Evolutionary conservation across 1,140 invertebrate genomes (phyloP).

Genomic region (Drosophila lacertosa): DNA sequence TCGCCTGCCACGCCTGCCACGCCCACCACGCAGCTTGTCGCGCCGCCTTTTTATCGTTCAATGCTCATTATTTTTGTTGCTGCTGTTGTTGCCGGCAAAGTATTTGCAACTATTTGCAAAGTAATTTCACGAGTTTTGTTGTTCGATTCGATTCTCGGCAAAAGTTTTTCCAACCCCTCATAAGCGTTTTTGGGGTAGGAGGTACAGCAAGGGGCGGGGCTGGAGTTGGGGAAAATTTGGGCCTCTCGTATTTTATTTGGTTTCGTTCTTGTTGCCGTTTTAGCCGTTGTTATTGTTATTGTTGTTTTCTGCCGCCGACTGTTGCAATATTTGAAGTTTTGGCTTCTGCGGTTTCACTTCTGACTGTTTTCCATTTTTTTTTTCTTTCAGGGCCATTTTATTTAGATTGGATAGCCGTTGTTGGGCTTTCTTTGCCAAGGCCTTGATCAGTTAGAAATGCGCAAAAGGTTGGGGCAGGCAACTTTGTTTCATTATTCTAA

Average conservation of each 20-base stretch:
- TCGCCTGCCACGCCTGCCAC: too few species aligned
- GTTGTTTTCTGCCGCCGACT: slow-evolving; percentile 57
- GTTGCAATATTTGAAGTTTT: slow-evolving; percentile 67
- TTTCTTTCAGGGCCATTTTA: slow-evolving; percentile 13
- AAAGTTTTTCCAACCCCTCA: slow-evolving; percentile 39
- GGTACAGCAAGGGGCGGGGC: slow-evolving; percentile 17
- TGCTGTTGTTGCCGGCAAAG: slow-evolving; percentile 22
- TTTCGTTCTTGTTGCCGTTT: slow-evolving; percentile 26
- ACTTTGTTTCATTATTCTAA: slow-evolving; percentile 4
- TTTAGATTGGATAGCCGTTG: slow-evolving; percentile 18
- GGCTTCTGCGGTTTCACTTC: slow-evolving; percentile 56
- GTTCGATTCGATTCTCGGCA: slow-evolving; percentile 63
- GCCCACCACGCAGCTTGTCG: slow-evolving; percentile 27
- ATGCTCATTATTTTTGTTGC: slow-evolving; percentile 63
- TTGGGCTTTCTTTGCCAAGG: slow-evolving; percentile 11
- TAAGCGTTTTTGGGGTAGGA: slow-evolving; percentile 11
- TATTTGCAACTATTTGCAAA: slow-evolving; percentile 65
- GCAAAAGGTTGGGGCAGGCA: not conserved
- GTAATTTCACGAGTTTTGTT: slow-evolving; percentile 71
- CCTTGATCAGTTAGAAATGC: not conserved
- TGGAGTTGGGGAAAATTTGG: slow-evolving; percentile 10
- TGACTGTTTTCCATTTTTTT: slow-evolving; percentile 28
- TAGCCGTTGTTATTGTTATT: slow-evolving; percentile 55
- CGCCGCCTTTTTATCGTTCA: slow-evolving; percentile 47
- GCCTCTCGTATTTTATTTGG: slow-evolving; percentile 37